Conservation (phyloP, 2,888 invertebrate species). For the Erebia aethiops region DNA sequence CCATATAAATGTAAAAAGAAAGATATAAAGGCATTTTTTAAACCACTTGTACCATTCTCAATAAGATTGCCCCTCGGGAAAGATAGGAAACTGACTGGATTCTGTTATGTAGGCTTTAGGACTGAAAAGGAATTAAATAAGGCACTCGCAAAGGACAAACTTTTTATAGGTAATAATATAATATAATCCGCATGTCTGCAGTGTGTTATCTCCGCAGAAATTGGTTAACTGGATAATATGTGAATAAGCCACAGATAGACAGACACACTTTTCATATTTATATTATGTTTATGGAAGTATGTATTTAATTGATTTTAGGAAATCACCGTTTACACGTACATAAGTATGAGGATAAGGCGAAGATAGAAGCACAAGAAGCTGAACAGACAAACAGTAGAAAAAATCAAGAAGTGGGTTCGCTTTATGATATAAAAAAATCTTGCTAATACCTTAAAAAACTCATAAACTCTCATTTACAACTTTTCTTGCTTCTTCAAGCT, state of each 20-base stretch:
- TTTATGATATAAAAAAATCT: background rate
- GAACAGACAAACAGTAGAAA: slow-evolving; percentile 59
- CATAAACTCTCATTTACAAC: too few species aligned
- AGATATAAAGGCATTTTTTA: slow-evolving; percentile 92
- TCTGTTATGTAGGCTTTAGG: slow-evolving; percentile 96
- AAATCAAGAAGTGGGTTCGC: slow-evolving; percentile 61
- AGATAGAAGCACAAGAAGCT: slow-evolving; percentile 65
- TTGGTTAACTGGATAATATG: too few species aligned
- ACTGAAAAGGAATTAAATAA: slow-evolving; percentile 90
- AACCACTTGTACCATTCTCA: slow-evolving; percentile 89
- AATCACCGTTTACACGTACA: slow-evolving; percentile 72
- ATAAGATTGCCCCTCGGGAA: slow-evolving; percentile 88
- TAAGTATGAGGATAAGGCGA: slow-evolving; percentile 72
- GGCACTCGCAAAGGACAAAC: slow-evolving; percentile 92
- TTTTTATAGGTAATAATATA: slow-evolving; percentile 87
- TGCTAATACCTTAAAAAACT: background rate
- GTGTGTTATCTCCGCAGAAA: too few species aligned
- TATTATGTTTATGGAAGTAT: background rate
- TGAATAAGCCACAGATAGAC: too few species aligned
- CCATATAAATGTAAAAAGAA: slow-evolving; percentile 91
- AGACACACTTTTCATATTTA: too few species aligned
- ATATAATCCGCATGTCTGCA: too few species aligned
- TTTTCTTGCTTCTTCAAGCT: too few species aligned
- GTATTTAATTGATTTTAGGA: slow-evolving; percentile 51
- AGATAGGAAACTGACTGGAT: slow-evolving; percentile 87